phyloP scores from a whole-genome alignment of 2,888 invertebrate genomes.

The Ennomos quercinarius region DNA sequence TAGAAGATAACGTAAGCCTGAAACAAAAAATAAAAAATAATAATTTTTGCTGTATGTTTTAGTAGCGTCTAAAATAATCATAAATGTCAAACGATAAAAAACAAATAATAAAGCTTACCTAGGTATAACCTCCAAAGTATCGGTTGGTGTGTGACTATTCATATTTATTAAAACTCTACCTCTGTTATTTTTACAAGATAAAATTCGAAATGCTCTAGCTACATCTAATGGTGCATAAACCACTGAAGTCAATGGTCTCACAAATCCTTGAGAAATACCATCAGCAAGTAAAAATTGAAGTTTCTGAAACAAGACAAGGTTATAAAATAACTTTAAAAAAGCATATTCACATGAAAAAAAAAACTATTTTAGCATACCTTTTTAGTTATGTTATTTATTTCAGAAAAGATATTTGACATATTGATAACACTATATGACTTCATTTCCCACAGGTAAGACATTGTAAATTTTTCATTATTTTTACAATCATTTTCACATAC shows the following conservation, averaged over 20 bases:
- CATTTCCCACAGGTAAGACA: constrained; percentile 1
- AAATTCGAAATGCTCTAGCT: constrained; percentile 24
- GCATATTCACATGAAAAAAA: too few species aligned
- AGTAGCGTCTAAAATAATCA: background rate
- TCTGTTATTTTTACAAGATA: constrained; percentile 16
- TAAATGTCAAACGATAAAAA: too few species aligned
- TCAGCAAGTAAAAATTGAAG: constrained; percentile 20
- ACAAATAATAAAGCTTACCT: too few species aligned
- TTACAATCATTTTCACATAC: constrained; percentile 7
- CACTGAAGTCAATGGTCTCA: constrained; percentile 28
- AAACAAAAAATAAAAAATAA: constrained; percentile 6
- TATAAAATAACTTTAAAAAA: too few species aligned
- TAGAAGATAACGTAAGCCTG: constrained; percentile 22
- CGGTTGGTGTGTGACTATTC: constrained; percentile 5
- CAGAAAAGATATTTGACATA: constrained; percentile 13
- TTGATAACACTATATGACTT: constrained; percentile 8
- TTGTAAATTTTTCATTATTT: constrained; percentile 6
- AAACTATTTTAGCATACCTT: too few species aligned
- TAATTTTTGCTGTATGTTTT: background rate
- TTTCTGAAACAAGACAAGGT: too few species aligned
- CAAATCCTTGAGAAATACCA: constrained; percentile 34
- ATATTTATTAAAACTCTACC: constrained; percentile 35
- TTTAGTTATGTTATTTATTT: constrained; percentile 3
- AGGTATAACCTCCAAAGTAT: constrained; percentile 2
- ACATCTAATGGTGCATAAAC: constrained; percentile 23